A percentile compares a stretch with the other conserved stretches of the same genome.
phyloP scores from a whole-genome alignment of 2,113 vertebrate genomes.

The Psophia crepitans region DNA sequence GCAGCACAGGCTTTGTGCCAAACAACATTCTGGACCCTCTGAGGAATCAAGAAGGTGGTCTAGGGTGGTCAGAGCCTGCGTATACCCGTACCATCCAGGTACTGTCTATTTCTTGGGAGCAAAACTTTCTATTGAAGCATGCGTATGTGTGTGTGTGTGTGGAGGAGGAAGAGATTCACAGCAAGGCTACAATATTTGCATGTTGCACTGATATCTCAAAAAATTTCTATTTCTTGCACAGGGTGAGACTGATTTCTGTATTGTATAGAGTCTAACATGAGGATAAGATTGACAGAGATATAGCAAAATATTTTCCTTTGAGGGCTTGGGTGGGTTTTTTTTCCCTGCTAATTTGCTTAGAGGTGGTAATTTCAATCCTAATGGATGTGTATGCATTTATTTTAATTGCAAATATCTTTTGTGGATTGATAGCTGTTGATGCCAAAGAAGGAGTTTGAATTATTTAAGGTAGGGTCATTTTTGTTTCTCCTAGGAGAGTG shows the following conservation, averaged over 20 bases:
- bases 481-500: slow-evolving; percentile 37
- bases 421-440: slow-evolving; percentile 88
- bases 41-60: slow-evolving; percentile 72
- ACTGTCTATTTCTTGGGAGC: neutral
- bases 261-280: neutral
- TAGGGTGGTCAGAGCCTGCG: slow-evolving; percentile 78
- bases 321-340: neutral
- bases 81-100: slow-evolving; percentile 96
- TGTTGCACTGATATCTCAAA: neutral
- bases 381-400: slow-evolving; percentile 14
- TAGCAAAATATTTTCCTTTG: neutral
- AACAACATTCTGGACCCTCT: slow-evolving; percentile 94
- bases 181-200: neutral
- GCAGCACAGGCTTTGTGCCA: slow-evolving; percentile 91
- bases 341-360: neutral
- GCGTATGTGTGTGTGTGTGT: rapidly evolving
- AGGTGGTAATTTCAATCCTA: neutral
- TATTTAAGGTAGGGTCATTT: slow-evolving; percentile 90
- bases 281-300: neutral
- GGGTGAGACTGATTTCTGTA: neutral
- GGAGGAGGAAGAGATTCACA: neutral
- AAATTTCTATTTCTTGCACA: neutral
- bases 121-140: neutral
- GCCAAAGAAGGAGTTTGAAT: slow-evolving; percentile 99
- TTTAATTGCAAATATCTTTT: slow-evolving; percentile 60